Evolutionary conservation across 2,113 vertebrate species (phyloP), one percentile per base, ranked within the genome.

Genomic region (Opisthocomus hoazin): DNA sequence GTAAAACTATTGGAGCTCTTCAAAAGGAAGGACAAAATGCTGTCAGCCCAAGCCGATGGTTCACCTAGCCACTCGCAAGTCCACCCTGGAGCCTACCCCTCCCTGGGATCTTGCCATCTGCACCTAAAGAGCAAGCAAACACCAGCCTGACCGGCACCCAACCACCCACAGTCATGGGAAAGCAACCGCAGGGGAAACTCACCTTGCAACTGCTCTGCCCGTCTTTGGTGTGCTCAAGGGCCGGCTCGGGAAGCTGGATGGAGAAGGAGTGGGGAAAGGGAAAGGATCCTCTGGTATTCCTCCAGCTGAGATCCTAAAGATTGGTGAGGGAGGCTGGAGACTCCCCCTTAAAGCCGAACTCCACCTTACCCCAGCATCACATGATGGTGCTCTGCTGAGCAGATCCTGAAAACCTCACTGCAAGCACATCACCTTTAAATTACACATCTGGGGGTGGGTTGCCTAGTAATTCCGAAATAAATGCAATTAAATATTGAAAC

Each of bases 301-400:
- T 97, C 69, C 46, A 17, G 94, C 92, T 94, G 91, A 69, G n/a
- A 96, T 70, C 95, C 95, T 50, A 80, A 95, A 97, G 96, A 95
- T 76, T 79, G 93, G 51, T 54, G 93, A 77, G 77, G 84, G 76
- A 85, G 54, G 41, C 84, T 94, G 96, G 97, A 95, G 97, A 98
- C 98, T 96, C 97, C 98, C 97, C 95, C 96, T 98, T 95, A 96
- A 97, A 97, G 97, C 97, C 27, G 41, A 97, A 98, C 97, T 98
- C 98, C 98, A 97, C 98, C 98, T 98, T 92, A 93, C 84, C 94
- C 91, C 77, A n/a, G 81, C 56, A 90, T 94, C 98, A 98, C 97
- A 97, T 97, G 97, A 96, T 86, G 77, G 70, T 96, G 70, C 80
- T 94, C 94, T 78, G 70, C 87, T 45, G 87, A 92, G 83, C 26